Evolutionary conservation across 2,888 invertebrate species (phyloP).

Genomic region (Dasysyrphus tricinctus): DNA sequence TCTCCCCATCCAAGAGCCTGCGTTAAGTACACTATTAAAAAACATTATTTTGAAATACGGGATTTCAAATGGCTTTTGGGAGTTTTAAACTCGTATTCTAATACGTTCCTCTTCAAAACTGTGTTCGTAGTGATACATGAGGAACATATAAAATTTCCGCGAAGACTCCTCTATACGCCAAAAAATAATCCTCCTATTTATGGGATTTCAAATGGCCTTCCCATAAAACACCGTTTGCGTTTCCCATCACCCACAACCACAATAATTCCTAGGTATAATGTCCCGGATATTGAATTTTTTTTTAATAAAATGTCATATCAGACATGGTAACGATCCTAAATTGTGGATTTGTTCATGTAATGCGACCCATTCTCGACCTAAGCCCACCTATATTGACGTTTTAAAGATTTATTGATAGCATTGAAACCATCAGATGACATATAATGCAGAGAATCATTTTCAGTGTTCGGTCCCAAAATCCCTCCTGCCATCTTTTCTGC

Average conservation of each 20-base stretch:
- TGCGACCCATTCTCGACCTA: slow-evolving; percentile 14
- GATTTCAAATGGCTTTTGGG: too few relatives aligned
- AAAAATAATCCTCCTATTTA: background rate
- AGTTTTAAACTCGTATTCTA: too few relatives aligned
- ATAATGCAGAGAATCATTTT: slow-evolving; percentile 55
- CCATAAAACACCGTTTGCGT: background rate
- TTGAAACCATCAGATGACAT: slow-evolving; percentile 50
- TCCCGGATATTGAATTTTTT: slow-evolving; percentile 11
- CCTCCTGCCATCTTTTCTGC: background rate
- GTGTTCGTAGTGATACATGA: too few relatives aligned
- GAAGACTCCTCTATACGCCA: background rate
- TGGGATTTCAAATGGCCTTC: background rate
- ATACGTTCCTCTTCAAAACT: too few relatives aligned
- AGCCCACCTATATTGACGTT: slow-evolving; percentile 36
- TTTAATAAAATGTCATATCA: slow-evolving; percentile 30
- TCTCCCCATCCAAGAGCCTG: too few relatives aligned
- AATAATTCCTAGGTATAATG: background rate
- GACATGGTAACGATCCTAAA: slow-evolving; percentile 27
- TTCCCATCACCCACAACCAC: background rate
- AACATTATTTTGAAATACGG: too few relatives aligned
- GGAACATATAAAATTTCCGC: background rate
- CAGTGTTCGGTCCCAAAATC: slow-evolving; percentile 18
- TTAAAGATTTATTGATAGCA: slow-evolving; percentile 60
- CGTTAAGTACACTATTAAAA: too few relatives aligned
- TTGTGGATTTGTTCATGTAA: slow-evolving; percentile 23